These are phyloP conservation scores for Osedax fenrisi DNA, from an alignment of 2,888 invertebrate genomes.

Conservation along the genomic window DNA sequence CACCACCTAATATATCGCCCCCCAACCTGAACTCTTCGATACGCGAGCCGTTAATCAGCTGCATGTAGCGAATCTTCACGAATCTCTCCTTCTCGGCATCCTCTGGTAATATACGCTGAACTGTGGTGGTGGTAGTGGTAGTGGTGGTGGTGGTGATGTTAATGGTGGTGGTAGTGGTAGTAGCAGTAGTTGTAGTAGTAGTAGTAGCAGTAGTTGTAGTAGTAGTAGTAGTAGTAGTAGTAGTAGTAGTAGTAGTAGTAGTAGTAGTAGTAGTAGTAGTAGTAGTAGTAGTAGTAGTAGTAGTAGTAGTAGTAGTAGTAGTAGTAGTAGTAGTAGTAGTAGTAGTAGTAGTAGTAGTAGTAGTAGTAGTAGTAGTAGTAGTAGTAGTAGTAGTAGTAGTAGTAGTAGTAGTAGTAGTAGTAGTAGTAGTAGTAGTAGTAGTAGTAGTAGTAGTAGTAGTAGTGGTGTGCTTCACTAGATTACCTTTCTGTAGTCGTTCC, in stretches of 20 bases:
- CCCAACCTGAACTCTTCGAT: too few relatives aligned
- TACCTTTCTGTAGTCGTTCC: too few relatives aligned
- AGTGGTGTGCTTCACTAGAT: neutral
- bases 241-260: conserved; percentile 2
- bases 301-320: conserved; percentile 2
- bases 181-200: too few relatives aligned
- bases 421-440: conserved; percentile 2
- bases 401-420: neutral
- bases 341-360: neutral
- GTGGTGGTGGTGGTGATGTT: too few relatives aligned
- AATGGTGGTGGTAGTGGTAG: too few relatives aligned
- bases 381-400: neutral
- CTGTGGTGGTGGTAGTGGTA: neutral
- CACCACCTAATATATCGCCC: too few relatives aligned
- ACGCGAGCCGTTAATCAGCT: too few relatives aligned
- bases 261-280: conserved; percentile 2
- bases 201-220: too few relatives aligned
- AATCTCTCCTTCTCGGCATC: too few relatives aligned
- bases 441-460: neutral
- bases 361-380: neutral
- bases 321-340: neutral
- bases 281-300: neutral
- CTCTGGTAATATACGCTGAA: neutral
- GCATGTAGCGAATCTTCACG: too few relatives aligned
- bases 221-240: neutral